Base-by-base conservation (phyloP, 2,113 vertebrate genomes). In the Austrofundulus limnaeus region DNA sequence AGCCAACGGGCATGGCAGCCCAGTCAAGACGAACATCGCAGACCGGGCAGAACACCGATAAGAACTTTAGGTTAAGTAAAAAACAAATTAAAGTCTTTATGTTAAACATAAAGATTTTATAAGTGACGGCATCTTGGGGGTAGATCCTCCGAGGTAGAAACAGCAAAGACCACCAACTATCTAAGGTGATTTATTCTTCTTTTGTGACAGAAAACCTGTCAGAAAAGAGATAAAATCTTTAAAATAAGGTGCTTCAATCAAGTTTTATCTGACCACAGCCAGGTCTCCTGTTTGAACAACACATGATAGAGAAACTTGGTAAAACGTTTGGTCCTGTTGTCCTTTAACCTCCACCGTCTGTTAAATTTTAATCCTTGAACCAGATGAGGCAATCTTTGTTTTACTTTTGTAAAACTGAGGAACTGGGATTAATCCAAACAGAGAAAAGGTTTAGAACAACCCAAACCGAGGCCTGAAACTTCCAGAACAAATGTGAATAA, bases 1-100 rank as follows among this genome's bases (percentile, higher is more conserved):
- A 12, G 53, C 83, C 70, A 85, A 86, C 0, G 91, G 83, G 19
- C 90, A 91, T 0, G 89, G 83, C 43, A 93, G 88, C 51, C 91
- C 90, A 0, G 67, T 88, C 41, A 89, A 89, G 61, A 82, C 67
- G 0, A 89, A 86, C 38, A 87, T 87, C 12, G 85, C 59, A 46
- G 85, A 87, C 23, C 23, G 45, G 42, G 72, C 80, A 43, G 38
- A 82, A 13, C 76, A 80, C 23, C 66, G 82, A 16, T 87, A 60
- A 84, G 34, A 56, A 72, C 48, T 34, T 45, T n/a, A 2, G 12
- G 5, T 19, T 20, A n/a, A 20, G 10, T 31, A 31, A 19, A 28
- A 23, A 34, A 8, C 17, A 10, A 3, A 34, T n/a, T 7, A 34
- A 52, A 52, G 50, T 34, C 6, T 50, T 23, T 46, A 46, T 46